Evolutionary conservation across 2,797 vertebrate species (phyloP).

Genomic region (Poecile montanus): DNA sequence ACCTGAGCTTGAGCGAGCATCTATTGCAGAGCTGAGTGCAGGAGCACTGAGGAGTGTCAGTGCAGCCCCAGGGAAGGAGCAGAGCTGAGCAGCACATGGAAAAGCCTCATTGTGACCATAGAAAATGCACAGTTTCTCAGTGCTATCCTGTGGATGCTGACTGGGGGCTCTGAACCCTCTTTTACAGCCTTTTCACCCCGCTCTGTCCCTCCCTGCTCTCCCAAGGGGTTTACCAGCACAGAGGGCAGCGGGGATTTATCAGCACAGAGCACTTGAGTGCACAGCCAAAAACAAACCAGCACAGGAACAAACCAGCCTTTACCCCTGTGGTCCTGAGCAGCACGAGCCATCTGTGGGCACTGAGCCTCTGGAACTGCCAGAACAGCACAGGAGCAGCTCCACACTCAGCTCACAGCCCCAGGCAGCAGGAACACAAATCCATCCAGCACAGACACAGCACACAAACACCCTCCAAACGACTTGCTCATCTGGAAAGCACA

Average conservation of each 20-base stretch:
- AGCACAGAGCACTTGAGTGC: background rate
- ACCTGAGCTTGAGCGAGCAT: background rate
- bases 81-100: background rate
- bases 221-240: background rate
- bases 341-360: background rate
- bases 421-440: background rate
- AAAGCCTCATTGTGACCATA: background rate
- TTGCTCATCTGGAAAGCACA: background rate
- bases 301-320: background rate
- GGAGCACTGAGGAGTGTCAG: background rate
- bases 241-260: background rate
- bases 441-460: rapidly evolving
- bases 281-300: background rate
- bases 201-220: background rate
- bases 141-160: background rate
- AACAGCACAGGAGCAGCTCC: rapidly evolving
- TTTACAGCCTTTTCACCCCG: background rate
- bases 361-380: background rate
- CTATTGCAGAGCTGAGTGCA: rapidly evolving
- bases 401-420: background rate
- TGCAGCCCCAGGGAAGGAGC: background rate
- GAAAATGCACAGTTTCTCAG: background rate
- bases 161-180: background rate
- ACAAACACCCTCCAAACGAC: background rate
- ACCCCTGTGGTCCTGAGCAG: background rate